Base-by-base conservation (phyloP, 2,888 invertebrate species). In the Caenorhabditis auriculariae region DNA sequence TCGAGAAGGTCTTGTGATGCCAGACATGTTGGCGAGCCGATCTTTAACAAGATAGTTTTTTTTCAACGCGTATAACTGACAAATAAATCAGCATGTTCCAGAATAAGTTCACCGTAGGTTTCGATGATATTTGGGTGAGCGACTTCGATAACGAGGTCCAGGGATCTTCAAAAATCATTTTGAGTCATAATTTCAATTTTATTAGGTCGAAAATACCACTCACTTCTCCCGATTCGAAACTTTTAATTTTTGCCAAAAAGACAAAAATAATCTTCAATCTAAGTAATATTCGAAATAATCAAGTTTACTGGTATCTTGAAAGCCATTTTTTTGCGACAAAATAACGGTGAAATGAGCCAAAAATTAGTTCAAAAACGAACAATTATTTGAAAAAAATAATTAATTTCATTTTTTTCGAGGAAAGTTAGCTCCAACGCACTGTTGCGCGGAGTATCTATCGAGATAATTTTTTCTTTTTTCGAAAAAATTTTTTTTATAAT, bases 11-110 rank as follows among this genome's bases (percentile, higher is more conserved):
- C 71, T 21, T 73, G 68, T 63, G 85, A 82, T 12, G 86, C 85
- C 39, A 86, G 74, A 23, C 85, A 85, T 15, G 86, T 85, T 2
- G 86, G 86, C 1, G 86, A 86, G 2, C 86, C 86, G 44, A 86
- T 82, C 84, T 84, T 58, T 32, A 67, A 17, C n/a, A 23, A 23
- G 42, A 17, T 24, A 29, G 9, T 48, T 50, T 44, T 44, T 26
- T 23, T 3, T 17, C n/a, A 6, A 4, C 26, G 19, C 24, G 39
- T 19, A 43, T 24, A 48, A 60, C 69, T 66, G 68, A 85, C 85
- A 82, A 86, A 82, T 59, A 84, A 83, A 74, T 86, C 84, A 15
- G 83, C 80, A 53, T 82, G 62, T 39, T 81, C 58, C 23, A 86
- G 77, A 63, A 86, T 84, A 7, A 69, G 27, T 24, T 76, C 74